These are phyloP conservation scores for Hippocampus kuda DNA, from an alignment of 2,797 vertebrate genomes.

Conservation along the genomic window DNA sequence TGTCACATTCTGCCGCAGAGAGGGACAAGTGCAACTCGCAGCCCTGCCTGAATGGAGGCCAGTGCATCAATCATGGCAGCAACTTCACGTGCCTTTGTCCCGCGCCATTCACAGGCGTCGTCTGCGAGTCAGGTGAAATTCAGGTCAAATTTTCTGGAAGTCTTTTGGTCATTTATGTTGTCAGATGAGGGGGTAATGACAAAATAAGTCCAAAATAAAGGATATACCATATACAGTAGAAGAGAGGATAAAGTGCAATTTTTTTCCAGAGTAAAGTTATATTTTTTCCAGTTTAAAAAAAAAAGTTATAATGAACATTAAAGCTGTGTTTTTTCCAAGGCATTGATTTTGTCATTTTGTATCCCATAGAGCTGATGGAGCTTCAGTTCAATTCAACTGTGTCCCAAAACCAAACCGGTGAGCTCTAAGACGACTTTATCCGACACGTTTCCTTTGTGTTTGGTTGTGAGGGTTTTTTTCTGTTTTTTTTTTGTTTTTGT, in stretches of 20 bases:
- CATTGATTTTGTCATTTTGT: conserved; percentile 7
- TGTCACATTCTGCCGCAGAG: conserved; percentile 58
- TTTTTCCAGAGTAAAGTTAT: too few relatives aligned
- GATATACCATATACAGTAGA: too few relatives aligned
- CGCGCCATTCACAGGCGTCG: conserved; percentile 69
- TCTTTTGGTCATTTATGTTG: background rate
- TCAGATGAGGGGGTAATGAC: background rate
- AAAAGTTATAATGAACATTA: too few relatives aligned
- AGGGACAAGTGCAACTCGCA: conserved; percentile 76
- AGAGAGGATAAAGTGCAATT: too few relatives aligned
- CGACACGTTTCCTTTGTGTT: background rate
- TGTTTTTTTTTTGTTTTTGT: conserved; percentile 6
- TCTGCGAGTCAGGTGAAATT: conserved; percentile 82
- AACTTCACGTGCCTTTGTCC: conserved; percentile 81
- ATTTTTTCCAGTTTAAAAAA: too few relatives aligned
- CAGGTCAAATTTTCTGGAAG: background rate
- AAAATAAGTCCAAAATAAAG: too few relatives aligned
- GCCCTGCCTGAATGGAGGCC: conserved; percentile 82
- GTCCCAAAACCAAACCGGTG: conserved; percentile 65
- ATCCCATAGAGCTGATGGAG: conserved; percentile 52
- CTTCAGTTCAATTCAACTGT: conserved; percentile 50
- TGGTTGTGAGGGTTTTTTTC: conserved; percentile 2
- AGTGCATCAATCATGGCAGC: conserved; percentile 69
- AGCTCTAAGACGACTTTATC: conserved; percentile 21
- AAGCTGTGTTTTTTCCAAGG: too few relatives aligned